A percentile compares a stretch with the other conserved stretches of the same genome.
phyloP scores from a whole-genome alignment of 2,888 invertebrate genomes.

The Cheilosia soror region DNA sequence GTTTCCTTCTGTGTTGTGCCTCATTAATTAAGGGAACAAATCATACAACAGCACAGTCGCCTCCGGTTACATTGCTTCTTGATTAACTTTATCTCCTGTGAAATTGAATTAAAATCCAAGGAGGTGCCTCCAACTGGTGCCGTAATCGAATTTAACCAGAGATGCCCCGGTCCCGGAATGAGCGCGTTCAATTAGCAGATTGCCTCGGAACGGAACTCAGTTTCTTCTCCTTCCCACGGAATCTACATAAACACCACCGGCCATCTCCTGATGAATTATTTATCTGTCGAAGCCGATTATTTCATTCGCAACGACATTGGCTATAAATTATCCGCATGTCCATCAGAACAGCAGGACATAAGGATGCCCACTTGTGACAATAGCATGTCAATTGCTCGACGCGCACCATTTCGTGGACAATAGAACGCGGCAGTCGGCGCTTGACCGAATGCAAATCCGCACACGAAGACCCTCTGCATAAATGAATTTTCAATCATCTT shows the following conservation, averaged over 20 bases:
- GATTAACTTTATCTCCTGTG: conserved; percentile 40
- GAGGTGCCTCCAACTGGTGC: conserved; percentile 9
- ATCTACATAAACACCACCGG: conserved; percentile 67
- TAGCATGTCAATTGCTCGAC: conserved; percentile 72
- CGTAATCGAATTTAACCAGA: conserved; percentile 25
- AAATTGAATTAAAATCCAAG: conserved; percentile 54
- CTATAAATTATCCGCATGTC: conserved; percentile 75
- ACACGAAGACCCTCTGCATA: conserved; percentile 70
- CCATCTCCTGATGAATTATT: conserved; percentile 68
- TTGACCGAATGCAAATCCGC: conserved; percentile 74
- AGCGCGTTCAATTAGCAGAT: conserved; percentile 58
- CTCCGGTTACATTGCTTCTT: conserved; percentile 38
- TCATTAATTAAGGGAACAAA: conserved; percentile 51
- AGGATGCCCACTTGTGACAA: conserved; percentile 72
- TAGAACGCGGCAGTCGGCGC: conserved; percentile 48
- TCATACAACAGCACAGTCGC: conserved; percentile 19
- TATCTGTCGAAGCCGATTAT: conserved; percentile 66
- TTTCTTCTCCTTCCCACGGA: conserved; percentile 17
- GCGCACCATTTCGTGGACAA: conserved; percentile 54
- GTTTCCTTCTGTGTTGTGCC: conserved; percentile 1
- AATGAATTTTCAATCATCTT: conserved; percentile 75
- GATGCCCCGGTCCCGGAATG: background rate
- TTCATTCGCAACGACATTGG: conserved; percentile 61
- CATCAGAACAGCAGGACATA: conserved; percentile 69
- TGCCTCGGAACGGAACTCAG: conserved; percentile 13